Evolutionary conservation across 35 echinoderm and acorn worm species (phyloP).

Genomic region (Chiridota heheva): DNA sequence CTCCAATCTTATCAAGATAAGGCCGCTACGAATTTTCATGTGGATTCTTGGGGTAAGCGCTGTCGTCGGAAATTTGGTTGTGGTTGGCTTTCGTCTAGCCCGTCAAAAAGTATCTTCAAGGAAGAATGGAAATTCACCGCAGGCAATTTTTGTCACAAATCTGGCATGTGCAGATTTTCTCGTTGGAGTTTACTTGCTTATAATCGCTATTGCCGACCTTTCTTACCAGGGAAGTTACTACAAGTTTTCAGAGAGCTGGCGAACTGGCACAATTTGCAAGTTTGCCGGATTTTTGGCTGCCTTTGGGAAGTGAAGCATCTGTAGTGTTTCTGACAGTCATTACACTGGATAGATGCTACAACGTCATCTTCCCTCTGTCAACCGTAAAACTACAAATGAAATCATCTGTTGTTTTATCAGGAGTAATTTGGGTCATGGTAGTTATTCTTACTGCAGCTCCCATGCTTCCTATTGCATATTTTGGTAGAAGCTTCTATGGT

Average conservation of each 20-base stretch:
- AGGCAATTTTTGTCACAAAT: constrained; percentile 55
- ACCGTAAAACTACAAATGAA: no score
- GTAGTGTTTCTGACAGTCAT: no score
- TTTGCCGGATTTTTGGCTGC: constrained; percentile 33
- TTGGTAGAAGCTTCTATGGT: no score
- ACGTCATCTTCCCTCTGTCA: no score
- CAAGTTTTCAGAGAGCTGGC: neutral
- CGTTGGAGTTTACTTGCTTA: constrained; percentile 1
- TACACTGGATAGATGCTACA: no score
- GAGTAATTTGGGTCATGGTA: no score
- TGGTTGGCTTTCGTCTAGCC: constrained; percentile 74
- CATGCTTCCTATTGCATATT: no score
- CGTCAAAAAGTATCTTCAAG: neutral
- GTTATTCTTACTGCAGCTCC: no score
- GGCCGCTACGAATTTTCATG: constrained; percentile 67
- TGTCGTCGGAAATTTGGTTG: constrained; percentile 74
- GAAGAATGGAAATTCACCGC: neutral
- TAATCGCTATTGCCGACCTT: constrained; percentile 1
- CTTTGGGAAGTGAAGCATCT: no score
- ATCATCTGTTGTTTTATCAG: no score
- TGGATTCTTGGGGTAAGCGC: constrained; percentile 90
- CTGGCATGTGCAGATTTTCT: constrained; percentile 45
- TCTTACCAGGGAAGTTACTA: neutral
- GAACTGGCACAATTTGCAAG: neutral
- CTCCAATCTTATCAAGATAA: constrained; percentile 75